Percentiles rank a stretch among this genome's conserved stretches.
Conservation (phyloP, 2,888 invertebrate genomes). For the Philaethria dido region DNA sequence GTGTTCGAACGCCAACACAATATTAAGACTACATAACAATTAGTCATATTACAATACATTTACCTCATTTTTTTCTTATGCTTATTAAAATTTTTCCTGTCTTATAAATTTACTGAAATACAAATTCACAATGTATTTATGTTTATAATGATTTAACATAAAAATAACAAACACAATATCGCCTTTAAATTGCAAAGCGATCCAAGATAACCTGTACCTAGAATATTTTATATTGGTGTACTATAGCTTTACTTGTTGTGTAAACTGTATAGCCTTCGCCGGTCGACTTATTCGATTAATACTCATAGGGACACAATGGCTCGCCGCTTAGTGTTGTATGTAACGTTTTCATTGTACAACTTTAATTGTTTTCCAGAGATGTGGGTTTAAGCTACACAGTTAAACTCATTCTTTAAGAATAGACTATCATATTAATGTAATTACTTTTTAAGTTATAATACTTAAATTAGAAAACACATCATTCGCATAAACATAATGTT, state of each 20-base stretch:
- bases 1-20: neutral
- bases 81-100: too few species aligned
- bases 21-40: neutral
- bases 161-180: neutral
- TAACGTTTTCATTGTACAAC: constrained; percentile 68
- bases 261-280: constrained; percentile 14
- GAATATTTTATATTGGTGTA: neutral
- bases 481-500: too few species aligned
- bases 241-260: constrained; percentile 5
- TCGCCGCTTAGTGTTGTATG: constrained; percentile 62
- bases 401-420: neutral
- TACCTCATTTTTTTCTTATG: neutral
- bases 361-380: constrained; percentile 72
- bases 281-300: constrained; percentile 70
- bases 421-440: neutral
- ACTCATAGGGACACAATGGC: constrained; percentile 64
- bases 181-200: neutral
- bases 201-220: neutral
- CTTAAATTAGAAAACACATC: too few species aligned
- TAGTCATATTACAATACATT: neutral
- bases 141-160: neutral
- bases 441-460: neutral
- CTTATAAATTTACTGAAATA: neutral
- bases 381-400: constrained; percentile 30
- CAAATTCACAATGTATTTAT: neutral